A percentile compares a stretch with the other conserved stretches of the same genome.
Conservation (phyloP, 2,888 invertebrate species). For the Watsonalla cultraria region DNA sequence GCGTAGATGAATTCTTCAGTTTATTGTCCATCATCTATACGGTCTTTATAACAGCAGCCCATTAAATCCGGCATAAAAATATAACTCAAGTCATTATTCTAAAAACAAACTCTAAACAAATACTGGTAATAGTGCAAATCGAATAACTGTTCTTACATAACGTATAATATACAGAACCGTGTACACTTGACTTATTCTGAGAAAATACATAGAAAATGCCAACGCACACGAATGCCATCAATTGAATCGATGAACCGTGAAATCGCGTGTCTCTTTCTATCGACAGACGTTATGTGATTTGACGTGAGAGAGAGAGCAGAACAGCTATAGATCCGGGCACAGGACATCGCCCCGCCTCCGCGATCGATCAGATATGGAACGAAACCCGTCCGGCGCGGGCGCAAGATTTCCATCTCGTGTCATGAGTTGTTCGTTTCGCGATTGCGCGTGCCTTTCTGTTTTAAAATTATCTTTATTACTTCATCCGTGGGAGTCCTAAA, state of each 20-base stretch:
- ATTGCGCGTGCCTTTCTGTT: constrained; percentile 54
- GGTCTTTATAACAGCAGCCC: no score
- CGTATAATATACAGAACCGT: not conserved
- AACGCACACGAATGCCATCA: constrained; percentile 26
- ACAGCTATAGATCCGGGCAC: constrained; percentile 36
- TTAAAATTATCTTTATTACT: constrained; percentile 70
- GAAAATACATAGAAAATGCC: constrained; percentile 13
- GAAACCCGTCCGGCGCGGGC: constrained; percentile 55
- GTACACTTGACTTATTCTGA: constrained; percentile 3
- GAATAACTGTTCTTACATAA: not conserved
- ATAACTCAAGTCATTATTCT: no score
- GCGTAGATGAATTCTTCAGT: no score
- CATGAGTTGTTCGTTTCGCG: constrained; percentile 49
- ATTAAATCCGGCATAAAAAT: no score
- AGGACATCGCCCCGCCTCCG: constrained; percentile 55
- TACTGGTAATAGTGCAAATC: no score
- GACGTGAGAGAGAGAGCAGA: constrained; percentile 26
- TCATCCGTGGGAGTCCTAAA: constrained; percentile 59
- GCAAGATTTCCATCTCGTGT: constrained; percentile 54
- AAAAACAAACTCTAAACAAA: no score
- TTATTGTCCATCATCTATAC: no score
- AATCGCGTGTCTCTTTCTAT: constrained; percentile 41
- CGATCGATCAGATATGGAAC: constrained; percentile 66
- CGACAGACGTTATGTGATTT: constrained; percentile 2
- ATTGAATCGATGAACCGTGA: constrained; percentile 58